Base-by-base conservation (phyloP, 2,797 vertebrate genomes). In the Trematomus bernacchii region DNA sequence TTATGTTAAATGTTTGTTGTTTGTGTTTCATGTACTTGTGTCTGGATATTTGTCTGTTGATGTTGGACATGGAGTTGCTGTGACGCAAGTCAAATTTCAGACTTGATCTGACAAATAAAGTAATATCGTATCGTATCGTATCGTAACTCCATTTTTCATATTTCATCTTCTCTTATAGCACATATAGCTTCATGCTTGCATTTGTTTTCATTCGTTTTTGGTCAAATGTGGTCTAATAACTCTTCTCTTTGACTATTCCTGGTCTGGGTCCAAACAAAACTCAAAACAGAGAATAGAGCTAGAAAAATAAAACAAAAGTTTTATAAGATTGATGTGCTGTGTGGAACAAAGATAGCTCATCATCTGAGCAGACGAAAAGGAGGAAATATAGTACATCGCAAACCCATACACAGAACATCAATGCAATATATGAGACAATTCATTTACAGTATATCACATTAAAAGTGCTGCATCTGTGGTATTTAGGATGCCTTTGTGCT, bases 361-460 rank as follows among this genome's bases (percentile, higher is more conserved):
- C 57, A 46, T 43, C 30, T 52, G 60, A 57, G 50, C 9, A 18
- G 27, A 27, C 2, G 37, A 37, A 40, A 65, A 57, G 51, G 7
- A 52, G 18, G 15, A 44, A 37, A 55, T 33, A 53, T 19, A 67
- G 50, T 16, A 18, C 19, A 12, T 70, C 42, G 13, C 15, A 18
- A 50, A 50, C 37, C 37, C 44, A 53, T 21, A 63, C 4, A 42
- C 12, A 59, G 43, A 27, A 50, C 12, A 51, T 6, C 9, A 65
- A 72, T 64, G 18, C 52, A 69, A 7, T 8, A 59, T 10, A 42
- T 33, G 44, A 40, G 52, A 52, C 27, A 43, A 30, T 76, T 59
- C 27, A 66, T 73, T 71, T 61, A 57, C 4, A 78, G 48, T 72
- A 13, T 12, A 21, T 63, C 21, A 30, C 44, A 80, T 54, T 59